phyloP scores from a whole-genome alignment of 2,888 invertebrate genomes.

The Ectobius pallidus region DNA sequence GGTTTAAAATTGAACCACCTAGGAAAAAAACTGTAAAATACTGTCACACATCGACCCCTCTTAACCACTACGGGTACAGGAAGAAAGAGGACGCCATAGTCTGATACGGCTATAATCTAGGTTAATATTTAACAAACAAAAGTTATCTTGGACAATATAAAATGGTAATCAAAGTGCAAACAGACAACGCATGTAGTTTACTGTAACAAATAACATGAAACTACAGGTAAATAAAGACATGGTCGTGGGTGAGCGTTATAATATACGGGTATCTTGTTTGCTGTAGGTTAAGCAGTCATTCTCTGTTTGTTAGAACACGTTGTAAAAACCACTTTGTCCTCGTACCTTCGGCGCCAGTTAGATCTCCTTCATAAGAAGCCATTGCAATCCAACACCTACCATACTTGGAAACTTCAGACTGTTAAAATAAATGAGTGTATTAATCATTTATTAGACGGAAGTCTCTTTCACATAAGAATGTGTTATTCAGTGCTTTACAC shows the following conservation, averaged over 20 bases:
- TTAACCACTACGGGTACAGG: too few species aligned
- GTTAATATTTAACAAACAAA: too few species aligned
- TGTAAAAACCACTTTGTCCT: neutral
- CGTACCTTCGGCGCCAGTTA: constrained; percentile 8
- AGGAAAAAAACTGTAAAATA: too few species aligned
- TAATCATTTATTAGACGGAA: neutral
- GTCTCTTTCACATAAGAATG: too few species aligned
- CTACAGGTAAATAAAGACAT: neutral
- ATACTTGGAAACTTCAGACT: neutral
- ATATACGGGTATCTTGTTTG: constrained; percentile 15
- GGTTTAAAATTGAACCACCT: too few species aligned
- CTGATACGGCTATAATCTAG: too few species aligned
- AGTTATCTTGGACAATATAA: too few species aligned
- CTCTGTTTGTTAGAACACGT: neutral
- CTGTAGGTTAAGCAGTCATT: constrained; percentile 6
- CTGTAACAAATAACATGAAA: neutral
- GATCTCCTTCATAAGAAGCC: neutral
- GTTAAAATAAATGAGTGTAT: neutral
- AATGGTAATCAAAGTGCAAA: neutral
- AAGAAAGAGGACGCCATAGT: too few species aligned
- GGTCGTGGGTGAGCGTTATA: neutral
- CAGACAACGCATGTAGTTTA: neutral
- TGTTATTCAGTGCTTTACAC: too few species aligned
- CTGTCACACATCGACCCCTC: too few species aligned
- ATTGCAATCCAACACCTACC: neutral